Evolutionary conservation across 1,140 invertebrate species (phyloP).

Genomic region (Helicoverpa zea): DNA sequence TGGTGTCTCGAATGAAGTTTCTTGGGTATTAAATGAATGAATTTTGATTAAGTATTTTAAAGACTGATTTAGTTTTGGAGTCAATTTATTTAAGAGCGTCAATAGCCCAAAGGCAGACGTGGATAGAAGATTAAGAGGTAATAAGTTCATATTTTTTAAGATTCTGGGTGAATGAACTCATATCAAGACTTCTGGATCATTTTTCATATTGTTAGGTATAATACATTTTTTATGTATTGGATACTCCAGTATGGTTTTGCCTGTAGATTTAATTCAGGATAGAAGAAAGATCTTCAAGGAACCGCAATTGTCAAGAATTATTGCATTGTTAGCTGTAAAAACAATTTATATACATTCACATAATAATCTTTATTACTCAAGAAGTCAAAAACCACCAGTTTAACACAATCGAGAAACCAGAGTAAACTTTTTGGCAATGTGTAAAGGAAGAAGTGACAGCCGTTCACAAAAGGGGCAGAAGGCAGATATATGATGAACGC

Average conservation of each 20-base stretch:
- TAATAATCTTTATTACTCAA: background rate
- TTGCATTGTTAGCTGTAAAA: no score
- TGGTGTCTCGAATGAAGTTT: background rate
- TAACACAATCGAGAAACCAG: background rate
- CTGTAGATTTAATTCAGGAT: no score
- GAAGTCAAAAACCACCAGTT: no score
- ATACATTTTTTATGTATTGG: no score
- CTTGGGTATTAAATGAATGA: no score
- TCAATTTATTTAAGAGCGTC: constrained; percentile 4
- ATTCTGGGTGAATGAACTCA: constrained; percentile 7
- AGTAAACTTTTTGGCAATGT: constrained; percentile 20
- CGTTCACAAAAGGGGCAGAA: background rate
- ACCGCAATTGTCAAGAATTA: no score
- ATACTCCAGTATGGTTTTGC: no score
- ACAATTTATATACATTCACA: background rate
- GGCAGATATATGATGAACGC: constrained; percentile 31
- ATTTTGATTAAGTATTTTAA: background rate
- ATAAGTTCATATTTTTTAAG: background rate
- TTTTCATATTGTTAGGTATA: no score
- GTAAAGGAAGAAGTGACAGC: background rate
- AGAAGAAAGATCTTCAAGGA: no score
- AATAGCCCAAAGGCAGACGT: constrained; percentile 17
- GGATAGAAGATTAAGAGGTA: background rate
- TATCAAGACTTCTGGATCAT: background rate
- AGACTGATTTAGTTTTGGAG: background rate